Evolutionary conservation across 2,888 invertebrate genomes (phyloP).

Genomic region (Mythimna ferrago): DNA sequence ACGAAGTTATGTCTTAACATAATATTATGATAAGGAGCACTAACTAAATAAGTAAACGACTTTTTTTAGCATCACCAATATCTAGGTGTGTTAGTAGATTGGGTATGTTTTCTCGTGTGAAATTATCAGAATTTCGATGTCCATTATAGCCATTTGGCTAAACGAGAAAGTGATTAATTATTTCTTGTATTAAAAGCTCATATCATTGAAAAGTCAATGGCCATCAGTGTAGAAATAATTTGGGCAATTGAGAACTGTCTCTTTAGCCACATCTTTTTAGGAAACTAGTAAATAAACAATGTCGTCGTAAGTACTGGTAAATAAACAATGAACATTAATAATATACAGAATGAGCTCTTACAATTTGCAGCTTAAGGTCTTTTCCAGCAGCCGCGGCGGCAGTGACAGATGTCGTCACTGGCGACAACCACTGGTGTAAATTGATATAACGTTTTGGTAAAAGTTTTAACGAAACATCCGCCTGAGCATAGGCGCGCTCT

Average conservation of each 20-base stretch:
- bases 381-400: slow-evolving; percentile 91
- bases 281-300: slow-evolving; percentile 36
- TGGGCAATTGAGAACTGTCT: not conserved
- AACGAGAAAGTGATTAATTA: not conserved
- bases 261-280: not conserved
- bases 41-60: slow-evolving; percentile 18
- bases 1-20: not conserved
- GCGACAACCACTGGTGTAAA: slow-evolving; percentile 97
- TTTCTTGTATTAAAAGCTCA: slow-evolving; percentile 20
- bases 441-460: slow-evolving; percentile 97
- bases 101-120: too few species aligned
- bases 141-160: not conserved
- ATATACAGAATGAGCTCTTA: slow-evolving; percentile 78
- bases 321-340: slow-evolving; percentile 30
- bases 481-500: slow-evolving; percentile 95
- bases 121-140: not conserved
- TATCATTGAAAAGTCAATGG: slow-evolving; percentile 22
- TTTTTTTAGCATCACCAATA: not conserved
- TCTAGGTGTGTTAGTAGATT: not conserved
- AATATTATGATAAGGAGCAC: slow-evolving; percentile 6
- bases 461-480: slow-evolving; percentile 96
- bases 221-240: slow-evolving; percentile 5
- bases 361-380: slow-evolving; percentile 95
- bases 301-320: slow-evolving; percentile 24
- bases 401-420: slow-evolving; percentile 91